phyloP scores from a whole-genome alignment of 2,797 vertebrate genomes.

The Linurgus olivaceus region DNA sequence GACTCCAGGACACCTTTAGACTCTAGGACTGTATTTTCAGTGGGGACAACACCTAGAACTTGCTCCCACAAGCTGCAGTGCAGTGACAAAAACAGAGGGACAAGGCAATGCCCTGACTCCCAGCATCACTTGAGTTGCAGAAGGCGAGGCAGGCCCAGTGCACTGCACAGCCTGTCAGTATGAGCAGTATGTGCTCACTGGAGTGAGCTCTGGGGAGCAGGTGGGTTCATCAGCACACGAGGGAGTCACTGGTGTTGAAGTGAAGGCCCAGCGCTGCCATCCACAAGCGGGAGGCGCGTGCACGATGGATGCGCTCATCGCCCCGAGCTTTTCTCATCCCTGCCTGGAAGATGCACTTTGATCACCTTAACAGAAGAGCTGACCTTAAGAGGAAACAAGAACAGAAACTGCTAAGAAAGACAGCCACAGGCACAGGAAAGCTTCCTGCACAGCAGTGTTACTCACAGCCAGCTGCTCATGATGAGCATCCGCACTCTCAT shows the following conservation, averaged over 20 bases:
- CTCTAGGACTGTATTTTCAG: background rate
- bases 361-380: constrained; percentile 15
- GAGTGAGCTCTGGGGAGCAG: background rate
- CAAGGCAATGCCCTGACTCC: background rate
- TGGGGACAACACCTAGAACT: background rate
- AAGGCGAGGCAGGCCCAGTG: background rate
- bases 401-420: background rate
- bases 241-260: background rate
- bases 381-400: constrained; percentile 10
- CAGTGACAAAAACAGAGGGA: background rate
- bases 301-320: accelerated
- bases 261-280: background rate
- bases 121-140: background rate
- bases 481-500: constrained; percentile 6
- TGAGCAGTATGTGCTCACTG: background rate
- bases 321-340: background rate
- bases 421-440: background rate
- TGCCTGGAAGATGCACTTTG: background rate
- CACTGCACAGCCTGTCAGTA: background rate
- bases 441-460: background rate
- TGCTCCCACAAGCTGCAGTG: background rate
- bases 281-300: accelerated
- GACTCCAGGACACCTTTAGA: background rate
- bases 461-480: constrained; percentile 45
- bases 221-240: background rate